A percentile compares a stretch with the other conserved stretches of the same genome.
phyloP scores from a whole-genome alignment of 2,797 vertebrate species.

The Callimico goeldii region DNA sequence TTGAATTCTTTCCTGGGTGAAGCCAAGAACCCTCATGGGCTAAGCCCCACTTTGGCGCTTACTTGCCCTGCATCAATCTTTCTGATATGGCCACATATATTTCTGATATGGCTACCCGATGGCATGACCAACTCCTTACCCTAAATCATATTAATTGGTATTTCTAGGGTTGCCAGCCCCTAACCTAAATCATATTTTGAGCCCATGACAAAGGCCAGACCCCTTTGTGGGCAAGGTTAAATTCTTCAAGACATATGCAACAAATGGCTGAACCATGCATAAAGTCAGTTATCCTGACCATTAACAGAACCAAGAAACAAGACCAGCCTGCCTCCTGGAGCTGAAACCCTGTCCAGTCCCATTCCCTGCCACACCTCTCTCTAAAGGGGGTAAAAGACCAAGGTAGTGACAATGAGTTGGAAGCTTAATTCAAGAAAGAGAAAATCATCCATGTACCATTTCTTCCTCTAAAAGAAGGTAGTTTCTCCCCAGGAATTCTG shows the following conservation, averaged over 20 bases:
- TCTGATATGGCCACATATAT: background rate
- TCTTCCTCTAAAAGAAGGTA: background rate
- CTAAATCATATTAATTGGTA: background rate
- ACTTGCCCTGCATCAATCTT: background rate
- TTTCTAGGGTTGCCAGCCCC: background rate
- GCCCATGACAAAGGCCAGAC: background rate
- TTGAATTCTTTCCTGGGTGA: background rate
- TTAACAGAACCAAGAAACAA: background rate
- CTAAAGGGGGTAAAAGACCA: background rate
- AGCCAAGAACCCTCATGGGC: background rate
- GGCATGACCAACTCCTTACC: background rate
- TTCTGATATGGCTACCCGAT: background rate
- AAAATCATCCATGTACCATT: background rate
- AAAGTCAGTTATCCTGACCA: background rate
- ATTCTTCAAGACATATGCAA: background rate
- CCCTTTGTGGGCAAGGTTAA: background rate
- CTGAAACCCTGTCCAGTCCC: background rate
- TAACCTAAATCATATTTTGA: background rate
- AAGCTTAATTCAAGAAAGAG: background rate
- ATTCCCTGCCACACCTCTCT: background rate
- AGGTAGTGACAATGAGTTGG: background rate
- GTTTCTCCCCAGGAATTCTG: background rate
- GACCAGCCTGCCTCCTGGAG: background rate
- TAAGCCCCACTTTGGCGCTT: background rate
- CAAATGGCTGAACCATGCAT: background rate